Conservation (phyloP, 2,888 invertebrate genomes). For the Athrips mouffetella region DNA sequence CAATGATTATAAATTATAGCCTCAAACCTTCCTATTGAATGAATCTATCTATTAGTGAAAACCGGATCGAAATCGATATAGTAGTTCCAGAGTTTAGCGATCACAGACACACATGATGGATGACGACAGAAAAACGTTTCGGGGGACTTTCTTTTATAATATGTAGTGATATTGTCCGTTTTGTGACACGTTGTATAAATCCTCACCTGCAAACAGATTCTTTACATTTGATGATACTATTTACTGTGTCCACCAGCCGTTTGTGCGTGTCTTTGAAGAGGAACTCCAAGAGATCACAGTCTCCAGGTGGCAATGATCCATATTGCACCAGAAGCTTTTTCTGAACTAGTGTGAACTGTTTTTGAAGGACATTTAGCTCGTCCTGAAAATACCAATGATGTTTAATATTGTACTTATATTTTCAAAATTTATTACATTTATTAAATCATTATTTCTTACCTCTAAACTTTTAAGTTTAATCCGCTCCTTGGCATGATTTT, state of each 20-base stretch:
- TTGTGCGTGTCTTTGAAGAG: conserved; percentile 84
- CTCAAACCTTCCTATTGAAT: too few relatives aligned
- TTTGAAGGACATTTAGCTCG: conserved; percentile 76
- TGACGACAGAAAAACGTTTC: neutral
- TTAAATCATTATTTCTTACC: too few relatives aligned
- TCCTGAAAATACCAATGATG: conserved; percentile 46
- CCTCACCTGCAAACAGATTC: conserved; percentile 52
- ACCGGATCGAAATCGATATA: too few relatives aligned
- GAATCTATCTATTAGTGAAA: too few relatives aligned
- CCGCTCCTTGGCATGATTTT: conserved; percentile 61
- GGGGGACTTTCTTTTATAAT: neutral
- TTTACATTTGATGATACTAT: conserved; percentile 66
- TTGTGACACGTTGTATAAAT: neutral
- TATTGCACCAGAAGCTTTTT: conserved; percentile 86
- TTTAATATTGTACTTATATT: too few relatives aligned
- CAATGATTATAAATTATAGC: too few relatives aligned
- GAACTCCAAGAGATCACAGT: conserved; percentile 84
- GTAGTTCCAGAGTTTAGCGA: too few relatives aligned
- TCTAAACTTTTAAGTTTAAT: conserved; percentile 52
- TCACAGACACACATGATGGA: too few relatives aligned
- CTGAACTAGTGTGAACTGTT: conserved; percentile 88
- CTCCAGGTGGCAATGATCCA: conserved; percentile 87
- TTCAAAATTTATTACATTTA: too few relatives aligned
- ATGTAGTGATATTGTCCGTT: neutral
- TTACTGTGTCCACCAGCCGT: conserved; percentile 73